A percentile compares a stretch with the other conserved stretches of the same genome.
phyloP scores from a whole-genome alignment of 2,888 invertebrate species.

The Scaptomyza parva region DNA sequence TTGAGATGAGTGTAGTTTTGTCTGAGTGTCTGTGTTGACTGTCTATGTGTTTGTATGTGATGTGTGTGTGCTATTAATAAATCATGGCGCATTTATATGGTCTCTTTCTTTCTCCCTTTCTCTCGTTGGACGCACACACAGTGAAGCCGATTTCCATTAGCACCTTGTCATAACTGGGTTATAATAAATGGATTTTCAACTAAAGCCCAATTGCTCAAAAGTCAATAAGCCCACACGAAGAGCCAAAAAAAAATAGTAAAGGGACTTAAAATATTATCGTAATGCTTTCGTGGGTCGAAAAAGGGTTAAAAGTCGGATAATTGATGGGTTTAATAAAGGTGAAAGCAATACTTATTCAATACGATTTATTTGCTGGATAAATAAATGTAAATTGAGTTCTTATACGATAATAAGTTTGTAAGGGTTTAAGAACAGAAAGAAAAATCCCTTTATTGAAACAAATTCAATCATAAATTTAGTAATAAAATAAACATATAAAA shows the following conservation, averaged over 20 bases:
- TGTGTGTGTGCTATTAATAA: conserved; percentile 61
- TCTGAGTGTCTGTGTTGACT: conserved; percentile 5
- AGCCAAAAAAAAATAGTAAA: neutral
- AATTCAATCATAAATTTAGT: neutral
- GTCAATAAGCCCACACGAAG: conserved; percentile 23
- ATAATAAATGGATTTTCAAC: conserved; percentile 42
- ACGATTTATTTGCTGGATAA: neutral
- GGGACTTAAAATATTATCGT: neutral
- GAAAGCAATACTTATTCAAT: conserved; percentile 2
- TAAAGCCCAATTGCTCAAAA: conserved; percentile 38
- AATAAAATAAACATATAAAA: neutral
- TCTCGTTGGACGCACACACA: conserved; percentile 4
- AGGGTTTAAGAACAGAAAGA: neutral
- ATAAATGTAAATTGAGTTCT: conserved; percentile 1
- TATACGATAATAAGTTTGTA: neutral
- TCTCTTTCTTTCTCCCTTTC: neutral
- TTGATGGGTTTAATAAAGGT: conserved; percentile 9
- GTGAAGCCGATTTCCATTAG: conserved; percentile 44
- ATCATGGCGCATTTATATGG: conserved; percentile 68
- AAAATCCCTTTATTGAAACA: neutral
- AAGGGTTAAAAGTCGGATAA: no score
- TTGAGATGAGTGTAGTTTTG: conserved; percentile 28
- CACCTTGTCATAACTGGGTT: conserved; percentile 52
- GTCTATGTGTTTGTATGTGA: conserved; percentile 12
- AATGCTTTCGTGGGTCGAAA: no score